Conservation (phyloP, 2,888 invertebrate species). For the Torymus aiolomorphi region DNA sequence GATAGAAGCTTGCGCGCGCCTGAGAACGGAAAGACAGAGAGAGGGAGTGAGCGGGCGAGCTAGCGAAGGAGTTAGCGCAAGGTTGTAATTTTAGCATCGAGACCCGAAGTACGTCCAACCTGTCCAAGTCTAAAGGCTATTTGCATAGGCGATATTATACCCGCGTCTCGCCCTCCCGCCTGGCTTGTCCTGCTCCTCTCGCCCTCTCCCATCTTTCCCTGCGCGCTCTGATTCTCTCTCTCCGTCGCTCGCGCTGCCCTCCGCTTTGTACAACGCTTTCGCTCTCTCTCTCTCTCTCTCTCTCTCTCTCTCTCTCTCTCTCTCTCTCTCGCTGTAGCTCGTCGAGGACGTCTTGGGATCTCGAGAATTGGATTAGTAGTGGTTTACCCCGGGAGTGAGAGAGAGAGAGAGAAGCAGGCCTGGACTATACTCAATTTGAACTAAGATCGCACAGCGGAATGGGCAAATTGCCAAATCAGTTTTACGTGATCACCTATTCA, state of each 20-base stretch:
- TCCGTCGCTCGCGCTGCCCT: slow-evolving; percentile 9
- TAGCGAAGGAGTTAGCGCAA: slow-evolving; percentile 50
- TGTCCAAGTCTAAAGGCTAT: slow-evolving; percentile 75
- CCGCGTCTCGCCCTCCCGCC: slow-evolving; percentile 55
- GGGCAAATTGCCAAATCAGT: slow-evolving; percentile 75
- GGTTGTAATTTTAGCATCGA: slow-evolving; percentile 60
- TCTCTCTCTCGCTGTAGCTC: slow-evolving; percentile 17
- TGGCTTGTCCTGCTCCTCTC: slow-evolving; percentile 51
- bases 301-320: slow-evolving; percentile 37
- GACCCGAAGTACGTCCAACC: slow-evolving; percentile 72
- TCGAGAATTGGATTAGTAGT: slow-evolving; percentile 75
- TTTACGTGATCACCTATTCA: slow-evolving; percentile 76
- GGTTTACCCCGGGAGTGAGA: slow-evolving; percentile 70
- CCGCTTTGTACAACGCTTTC: slow-evolving; percentile 20
- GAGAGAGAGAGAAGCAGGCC: slow-evolving; percentile 52
- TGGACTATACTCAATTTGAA: slow-evolving; percentile 76
- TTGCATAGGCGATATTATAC: slow-evolving; percentile 76
- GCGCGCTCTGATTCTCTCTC: slow-evolving; percentile 32
- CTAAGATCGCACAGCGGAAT: slow-evolving; percentile 73
- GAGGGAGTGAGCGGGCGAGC: slow-evolving; percentile 4
- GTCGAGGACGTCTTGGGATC: slow-evolving; percentile 71
- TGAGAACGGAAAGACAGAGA: not conserved
- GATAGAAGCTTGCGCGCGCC: not conserved
- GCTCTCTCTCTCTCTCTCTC: slow-evolving; percentile 49
- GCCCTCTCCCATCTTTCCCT: slow-evolving; percentile 38